phyloP scores from a whole-genome alignment of 2,888 invertebrate species.

The Neoitamus cyanurus region DNA sequence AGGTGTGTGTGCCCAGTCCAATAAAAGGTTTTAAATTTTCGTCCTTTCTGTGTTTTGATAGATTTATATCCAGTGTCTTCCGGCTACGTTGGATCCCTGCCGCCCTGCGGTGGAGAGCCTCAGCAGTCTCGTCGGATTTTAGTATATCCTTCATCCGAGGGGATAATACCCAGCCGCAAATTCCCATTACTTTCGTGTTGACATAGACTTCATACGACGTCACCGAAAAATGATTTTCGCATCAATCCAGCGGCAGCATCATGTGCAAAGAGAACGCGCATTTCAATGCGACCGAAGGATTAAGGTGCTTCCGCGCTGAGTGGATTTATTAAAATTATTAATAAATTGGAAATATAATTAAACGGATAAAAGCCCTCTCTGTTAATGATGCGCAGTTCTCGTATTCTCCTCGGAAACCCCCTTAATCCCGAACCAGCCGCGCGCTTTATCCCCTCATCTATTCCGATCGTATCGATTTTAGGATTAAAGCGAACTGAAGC shows the following conservation, averaged over 20 bases:
- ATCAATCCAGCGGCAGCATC: background rate
- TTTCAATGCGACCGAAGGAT: conserved; percentile 48
- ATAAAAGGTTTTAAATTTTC: conserved; percentile 53
- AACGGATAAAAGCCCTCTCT: conserved; percentile 34
- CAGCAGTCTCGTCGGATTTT: conserved; percentile 33
- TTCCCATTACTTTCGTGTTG: conserved; percentile 39
- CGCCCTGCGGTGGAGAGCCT: background rate
- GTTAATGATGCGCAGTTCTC: conserved; percentile 44
- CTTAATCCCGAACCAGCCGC: conserved; percentile 49
- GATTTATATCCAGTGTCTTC: conserved; percentile 47
- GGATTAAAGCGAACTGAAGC: conserved; percentile 56
- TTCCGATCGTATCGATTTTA: conserved; percentile 57
- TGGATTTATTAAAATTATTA: conserved; percentile 53
- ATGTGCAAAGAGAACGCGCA: conserved; percentile 36
- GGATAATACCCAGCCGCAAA: conserved; percentile 44
- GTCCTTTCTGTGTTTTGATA: conserved; percentile 47
- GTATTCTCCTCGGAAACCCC: conserved; percentile 47
- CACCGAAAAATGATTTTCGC: conserved; percentile 32
- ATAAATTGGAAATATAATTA: conserved; percentile 51
- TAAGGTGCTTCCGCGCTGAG: conserved; percentile 50
- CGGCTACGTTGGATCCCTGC: conserved; percentile 4
- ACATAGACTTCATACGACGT: conserved; percentile 27
- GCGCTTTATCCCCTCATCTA: conserved; percentile 49
- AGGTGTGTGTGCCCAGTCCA: conserved; percentile 37
- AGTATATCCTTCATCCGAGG: conserved; percentile 39